Percentiles rank a stretch among this genome's conserved stretches.
Conservation (phyloP, 30 jellyfish, hydroid and myxozoan genomes). For the Rhopilema esculentum region DNA sequence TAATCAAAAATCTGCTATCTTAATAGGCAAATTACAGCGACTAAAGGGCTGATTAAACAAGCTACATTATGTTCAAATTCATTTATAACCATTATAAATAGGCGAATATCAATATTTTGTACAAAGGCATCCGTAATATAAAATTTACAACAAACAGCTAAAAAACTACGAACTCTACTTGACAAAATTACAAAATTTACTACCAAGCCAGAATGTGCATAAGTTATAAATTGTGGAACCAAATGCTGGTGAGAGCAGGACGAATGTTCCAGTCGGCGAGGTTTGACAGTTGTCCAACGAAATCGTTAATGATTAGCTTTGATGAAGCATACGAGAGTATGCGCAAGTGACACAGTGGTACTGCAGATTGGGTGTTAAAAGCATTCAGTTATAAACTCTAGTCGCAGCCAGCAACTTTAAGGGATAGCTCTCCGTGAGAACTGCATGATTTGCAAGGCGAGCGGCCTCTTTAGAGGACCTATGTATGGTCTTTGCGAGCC, state of each 20-base stretch:
- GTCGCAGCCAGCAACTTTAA: too few relatives aligned
- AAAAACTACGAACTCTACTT: slow-evolving; percentile 14
- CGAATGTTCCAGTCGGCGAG: too few relatives aligned
- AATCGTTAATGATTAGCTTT: too few relatives aligned
- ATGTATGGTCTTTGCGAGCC: slow-evolving; percentile 20
- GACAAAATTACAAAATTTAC: slow-evolving; percentile 18
- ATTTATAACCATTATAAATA: slow-evolving; percentile 53
- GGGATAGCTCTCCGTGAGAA: neutral
- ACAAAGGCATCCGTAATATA: slow-evolving; percentile 53
- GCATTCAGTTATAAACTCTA: too few relatives aligned
- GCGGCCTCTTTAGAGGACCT: slow-evolving; percentile 63
- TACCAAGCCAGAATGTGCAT: neutral
- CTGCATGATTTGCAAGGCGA: neutral
- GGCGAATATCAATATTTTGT: slow-evolving; percentile 61
- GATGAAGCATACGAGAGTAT: too few relatives aligned
- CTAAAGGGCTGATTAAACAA: neutral
- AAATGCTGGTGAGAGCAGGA: too few relatives aligned
- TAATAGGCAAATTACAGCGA: slow-evolving; percentile 3
- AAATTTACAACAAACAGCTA: slow-evolving; percentile 60
- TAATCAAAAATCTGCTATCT: slow-evolving; percentile 20
- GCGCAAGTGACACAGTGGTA: too few relatives aligned
- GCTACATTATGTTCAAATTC: slow-evolving; percentile 39
- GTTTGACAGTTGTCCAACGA: too few relatives aligned
- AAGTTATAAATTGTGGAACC: neutral
- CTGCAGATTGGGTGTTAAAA: too few relatives aligned